Evolutionary conservation across 2,888 invertebrate species (phyloP), one percentile per base, ranked within the genome.

Genomic region (Laothoe populi): DNA sequence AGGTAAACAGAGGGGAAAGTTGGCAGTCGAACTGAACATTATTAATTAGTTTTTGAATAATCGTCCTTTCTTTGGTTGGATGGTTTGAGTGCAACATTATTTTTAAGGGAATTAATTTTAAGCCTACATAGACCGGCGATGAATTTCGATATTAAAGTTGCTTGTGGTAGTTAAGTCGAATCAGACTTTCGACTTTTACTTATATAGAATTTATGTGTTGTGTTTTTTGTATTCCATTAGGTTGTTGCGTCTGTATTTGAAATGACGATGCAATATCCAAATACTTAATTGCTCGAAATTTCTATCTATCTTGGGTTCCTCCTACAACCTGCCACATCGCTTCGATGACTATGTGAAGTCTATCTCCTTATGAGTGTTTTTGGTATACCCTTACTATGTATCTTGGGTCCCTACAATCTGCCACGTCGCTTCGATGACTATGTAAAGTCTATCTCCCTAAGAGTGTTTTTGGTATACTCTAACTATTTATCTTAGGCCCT

Each of bases 1-100:
- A 66, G 69, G 66, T 75, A 70, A 76, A 81, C 75, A 77, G 75
- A 73, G 73, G 62, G 71, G 66, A 68, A 70, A 69, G 71, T 75
- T 69, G 57, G 70, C 35, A 19, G 35, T 8, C 16, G 24, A 49
- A 31, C 26, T 26, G 49, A 31, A 31, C 8, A 31, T 16, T 16
- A 16, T 35, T 19, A 19, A 31, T 10, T 16, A n/a, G n/a, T n/a
- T 53, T 53, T 53, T 53, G 16, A 11, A 35, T 11, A 16, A 19
- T 19, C 19, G 10, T 19, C 13, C 44, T 7, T 19, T 7, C 19
- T 16, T 16, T 7, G 42, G 8, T 7, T 8, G 31, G 19, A 42
- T 7, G 19, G 19, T 19, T 10, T 0, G 19, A 11, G 1, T 5
- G 16, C 19, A 19, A 19, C 16, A 19, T 44, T 44, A n/a, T n/a